Conservation (phyloP, 2,113 vertebrate genomes). For the Caracal caracal region DNA sequence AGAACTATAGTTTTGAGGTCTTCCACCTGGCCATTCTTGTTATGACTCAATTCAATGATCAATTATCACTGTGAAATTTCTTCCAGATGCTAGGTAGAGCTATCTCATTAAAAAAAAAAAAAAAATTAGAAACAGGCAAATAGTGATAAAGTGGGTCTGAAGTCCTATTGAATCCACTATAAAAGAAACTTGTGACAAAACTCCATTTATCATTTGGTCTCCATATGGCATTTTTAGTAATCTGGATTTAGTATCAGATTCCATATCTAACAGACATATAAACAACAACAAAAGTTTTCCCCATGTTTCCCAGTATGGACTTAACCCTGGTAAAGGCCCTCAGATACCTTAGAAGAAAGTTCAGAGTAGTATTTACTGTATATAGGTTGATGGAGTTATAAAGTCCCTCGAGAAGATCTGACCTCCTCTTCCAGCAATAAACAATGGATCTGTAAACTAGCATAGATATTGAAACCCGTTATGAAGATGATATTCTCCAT, state of each 20-base stretch:
- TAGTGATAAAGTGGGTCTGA: background rate
- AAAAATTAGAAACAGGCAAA: background rate
- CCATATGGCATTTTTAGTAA: background rate
- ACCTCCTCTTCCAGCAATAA: background rate
- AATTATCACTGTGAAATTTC: background rate
- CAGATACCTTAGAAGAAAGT: background rate
- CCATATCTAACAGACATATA: background rate
- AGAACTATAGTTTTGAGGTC: background rate
- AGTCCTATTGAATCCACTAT: background rate
- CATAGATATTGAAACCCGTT: background rate
- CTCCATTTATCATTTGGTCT: background rate
- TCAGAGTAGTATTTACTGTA: background rate
- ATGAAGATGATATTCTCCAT: background rate
- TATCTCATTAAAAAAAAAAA: background rate
- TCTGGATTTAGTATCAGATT: background rate
- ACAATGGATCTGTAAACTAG: background rate
- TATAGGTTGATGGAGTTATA: background rate
- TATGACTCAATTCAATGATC: background rate
- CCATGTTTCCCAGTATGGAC: background rate
- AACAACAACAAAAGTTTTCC: background rate
- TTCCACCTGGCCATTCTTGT: background rate
- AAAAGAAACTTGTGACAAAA: background rate
- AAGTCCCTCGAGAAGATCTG: background rate
- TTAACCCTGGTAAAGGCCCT: background rate
- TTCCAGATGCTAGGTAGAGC: background rate